A percentile compares a stretch with the other conserved stretches of the same genome.
These are phyloP conservation scores for Himalopsyche kuldschensis DNA, from an alignment of 2,888 invertebrate genomes.

Conservation along the genomic window DNA sequence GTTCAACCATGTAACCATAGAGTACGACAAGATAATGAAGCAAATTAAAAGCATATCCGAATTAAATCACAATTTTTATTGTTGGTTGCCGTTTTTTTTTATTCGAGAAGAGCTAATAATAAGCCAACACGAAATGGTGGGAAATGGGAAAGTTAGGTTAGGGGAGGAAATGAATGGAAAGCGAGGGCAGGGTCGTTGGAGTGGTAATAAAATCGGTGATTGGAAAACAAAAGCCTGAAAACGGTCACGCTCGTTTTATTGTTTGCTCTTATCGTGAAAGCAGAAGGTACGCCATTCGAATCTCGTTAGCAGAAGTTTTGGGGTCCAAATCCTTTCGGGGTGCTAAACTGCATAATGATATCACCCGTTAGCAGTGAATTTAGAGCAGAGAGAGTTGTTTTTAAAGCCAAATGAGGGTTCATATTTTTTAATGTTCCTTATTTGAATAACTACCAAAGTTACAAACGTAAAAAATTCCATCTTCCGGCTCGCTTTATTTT, in stretches of 20 bases:
- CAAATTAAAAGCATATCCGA: neutral
- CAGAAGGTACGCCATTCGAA: neutral
- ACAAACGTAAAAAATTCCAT: too few relatives aligned
- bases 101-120: neutral
- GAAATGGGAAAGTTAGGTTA: constrained; percentile 1
- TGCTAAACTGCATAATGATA: neutral
- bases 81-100: neutral
- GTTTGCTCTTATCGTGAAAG: neutral
- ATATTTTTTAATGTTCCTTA: constrained; percentile 1
- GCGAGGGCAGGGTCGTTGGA: neutral
- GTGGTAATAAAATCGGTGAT: constrained; percentile 1
- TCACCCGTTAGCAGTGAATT: neutral
- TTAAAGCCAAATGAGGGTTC: neutral
- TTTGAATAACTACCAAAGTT: neutral
- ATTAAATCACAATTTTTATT: neutral
- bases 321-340: neutral
- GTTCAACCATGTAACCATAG: too few relatives aligned
- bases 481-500: too few relatives aligned
- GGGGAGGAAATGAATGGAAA: neutral
- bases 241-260: constrained; percentile 1
- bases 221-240: constrained; percentile 1
- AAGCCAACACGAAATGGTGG: neutral
- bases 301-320: neutral
- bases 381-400: neutral
- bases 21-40: neutral